phyloP scores from a whole-genome alignment of 1,140 invertebrate genomes.

The Heliconius eleuchia region DNA sequence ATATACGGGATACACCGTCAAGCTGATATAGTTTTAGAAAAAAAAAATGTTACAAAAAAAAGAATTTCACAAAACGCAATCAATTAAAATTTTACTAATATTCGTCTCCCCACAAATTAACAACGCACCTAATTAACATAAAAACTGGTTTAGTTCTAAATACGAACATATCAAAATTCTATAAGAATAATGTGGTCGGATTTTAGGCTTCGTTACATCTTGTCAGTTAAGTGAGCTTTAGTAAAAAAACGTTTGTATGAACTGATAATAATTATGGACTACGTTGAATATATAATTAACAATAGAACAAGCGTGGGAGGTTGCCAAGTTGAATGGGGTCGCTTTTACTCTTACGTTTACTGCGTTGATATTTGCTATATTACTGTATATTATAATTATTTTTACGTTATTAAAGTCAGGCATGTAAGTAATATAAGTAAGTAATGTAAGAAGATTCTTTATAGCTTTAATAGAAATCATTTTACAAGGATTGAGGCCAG shows the following conservation, averaged over 20 bases:
- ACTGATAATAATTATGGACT: conserved; percentile 54
- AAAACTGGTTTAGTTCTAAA: conserved; percentile 63
- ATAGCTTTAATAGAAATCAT: too few species aligned
- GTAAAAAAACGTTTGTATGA: conserved; percentile 55
- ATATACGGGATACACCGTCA: too few species aligned
- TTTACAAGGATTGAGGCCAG: too few species aligned
- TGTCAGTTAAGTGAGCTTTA: conserved; percentile 65
- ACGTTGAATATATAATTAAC: conserved; percentile 53
- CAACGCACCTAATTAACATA: conserved; percentile 67
- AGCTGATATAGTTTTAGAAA: not conserved
- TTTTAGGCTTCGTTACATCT: conserved; percentile 74
- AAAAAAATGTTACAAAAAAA: not conserved
- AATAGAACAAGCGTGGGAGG: conserved; percentile 40
- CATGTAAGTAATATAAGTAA: too few species aligned
- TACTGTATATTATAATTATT: too few species aligned
- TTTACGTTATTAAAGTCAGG: too few species aligned
- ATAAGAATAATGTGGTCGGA: conserved; percentile 72
- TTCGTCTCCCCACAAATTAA: conserved; percentile 57
- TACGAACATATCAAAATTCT: conserved; percentile 61
- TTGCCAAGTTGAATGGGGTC: conserved; percentile 11
- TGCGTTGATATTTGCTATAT: conserved; percentile 12
- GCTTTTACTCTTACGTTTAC: conserved; percentile 17
- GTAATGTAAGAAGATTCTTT: too few species aligned
- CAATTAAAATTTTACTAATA: conserved; percentile 47
- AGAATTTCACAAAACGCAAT: conserved; percentile 24